Conservation (phyloP, 2,113 vertebrate species). For the Oryzias celebensis region DNA sequence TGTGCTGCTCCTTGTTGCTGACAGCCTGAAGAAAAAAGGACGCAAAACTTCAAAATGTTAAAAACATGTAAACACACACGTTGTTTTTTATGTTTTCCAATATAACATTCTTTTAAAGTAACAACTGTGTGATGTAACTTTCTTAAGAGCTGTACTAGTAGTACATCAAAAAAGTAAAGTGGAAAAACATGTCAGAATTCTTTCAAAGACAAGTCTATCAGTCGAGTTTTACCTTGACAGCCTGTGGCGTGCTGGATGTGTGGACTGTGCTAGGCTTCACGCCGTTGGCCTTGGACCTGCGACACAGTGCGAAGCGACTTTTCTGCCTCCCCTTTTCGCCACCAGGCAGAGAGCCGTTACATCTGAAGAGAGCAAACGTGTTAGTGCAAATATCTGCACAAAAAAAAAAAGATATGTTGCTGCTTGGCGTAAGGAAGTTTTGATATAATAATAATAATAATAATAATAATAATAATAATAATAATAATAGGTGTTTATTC, state of each 20-base stretch:
- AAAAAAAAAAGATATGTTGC: too few species aligned
- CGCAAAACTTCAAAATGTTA: background rate
- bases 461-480: too few species aligned
- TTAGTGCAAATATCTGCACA: too few species aligned
- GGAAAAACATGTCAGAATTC: background rate
- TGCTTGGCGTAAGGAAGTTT: too few species aligned
- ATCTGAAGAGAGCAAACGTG: slow-evolving; percentile 69
- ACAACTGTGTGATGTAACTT: too few species aligned
- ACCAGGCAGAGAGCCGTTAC: slow-evolving; percentile 91
- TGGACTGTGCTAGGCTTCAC: slow-evolving; percentile 94
- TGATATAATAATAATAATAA: too few species aligned
- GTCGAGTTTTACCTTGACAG: slow-evolving; percentile 83
- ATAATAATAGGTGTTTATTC: too few species aligned
- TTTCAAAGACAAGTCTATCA: background rate
- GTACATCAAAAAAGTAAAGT: too few species aligned
- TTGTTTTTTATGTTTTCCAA: too few species aligned
- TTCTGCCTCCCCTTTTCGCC: slow-evolving; percentile 90
- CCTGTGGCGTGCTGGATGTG: slow-evolving; percentile 88
- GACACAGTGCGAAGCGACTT: slow-evolving; percentile 90
- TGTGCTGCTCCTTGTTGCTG: slow-evolving; percentile 94
- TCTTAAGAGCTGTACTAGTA: too few species aligned
- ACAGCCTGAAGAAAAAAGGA: slow-evolving; percentile 78
- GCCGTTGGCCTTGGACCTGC: slow-evolving; percentile 90
- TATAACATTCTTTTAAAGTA: too few species aligned
- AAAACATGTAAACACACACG: background rate